Conservation (phyloP, 2,113 vertebrate genomes). For the Condylura cristata region DNA sequence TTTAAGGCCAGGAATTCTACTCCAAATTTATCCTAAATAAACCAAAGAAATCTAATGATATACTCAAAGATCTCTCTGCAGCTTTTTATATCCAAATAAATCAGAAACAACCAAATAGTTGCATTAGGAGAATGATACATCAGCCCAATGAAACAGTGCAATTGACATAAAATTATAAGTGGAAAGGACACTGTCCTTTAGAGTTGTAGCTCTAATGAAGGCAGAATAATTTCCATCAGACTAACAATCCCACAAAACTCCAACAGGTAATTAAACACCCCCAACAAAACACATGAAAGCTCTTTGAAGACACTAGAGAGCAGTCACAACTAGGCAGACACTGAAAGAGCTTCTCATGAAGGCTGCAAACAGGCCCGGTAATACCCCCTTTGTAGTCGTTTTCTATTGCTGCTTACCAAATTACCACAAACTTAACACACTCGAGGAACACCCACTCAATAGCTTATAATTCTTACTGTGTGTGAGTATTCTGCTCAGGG, state of each 20-base stretch:
- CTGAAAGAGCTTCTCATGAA: not conserved
- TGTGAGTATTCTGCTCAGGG: not conserved
- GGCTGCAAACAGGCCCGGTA: not conserved
- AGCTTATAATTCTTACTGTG: not conserved
- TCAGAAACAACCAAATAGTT: not conserved
- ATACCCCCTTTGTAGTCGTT: not conserved
- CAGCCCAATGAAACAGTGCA: not conserved
- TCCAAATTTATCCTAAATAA: not conserved
- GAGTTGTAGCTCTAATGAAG: not conserved
- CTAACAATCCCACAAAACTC: not conserved
- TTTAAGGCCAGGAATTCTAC: not conserved
- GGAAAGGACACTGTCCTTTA: not conserved
- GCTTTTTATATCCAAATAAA: not conserved
- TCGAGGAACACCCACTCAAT: not conserved
- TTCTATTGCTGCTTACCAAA: not conserved
- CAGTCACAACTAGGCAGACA: not conserved
- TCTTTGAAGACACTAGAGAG: not conserved
- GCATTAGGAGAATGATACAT: not conserved
- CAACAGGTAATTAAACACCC: not conserved
- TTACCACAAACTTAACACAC: not conserved
- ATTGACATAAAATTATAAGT: slow-evolving; percentile 25
- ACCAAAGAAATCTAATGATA: not conserved
- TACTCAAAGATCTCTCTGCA: not conserved
- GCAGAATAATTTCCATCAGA: not conserved
- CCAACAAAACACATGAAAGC: not conserved